These are phyloP conservation scores for Penaeus vannamei DNA, from an alignment of 1,140 invertebrate genomes.

Conservation along the genomic window DNA sequence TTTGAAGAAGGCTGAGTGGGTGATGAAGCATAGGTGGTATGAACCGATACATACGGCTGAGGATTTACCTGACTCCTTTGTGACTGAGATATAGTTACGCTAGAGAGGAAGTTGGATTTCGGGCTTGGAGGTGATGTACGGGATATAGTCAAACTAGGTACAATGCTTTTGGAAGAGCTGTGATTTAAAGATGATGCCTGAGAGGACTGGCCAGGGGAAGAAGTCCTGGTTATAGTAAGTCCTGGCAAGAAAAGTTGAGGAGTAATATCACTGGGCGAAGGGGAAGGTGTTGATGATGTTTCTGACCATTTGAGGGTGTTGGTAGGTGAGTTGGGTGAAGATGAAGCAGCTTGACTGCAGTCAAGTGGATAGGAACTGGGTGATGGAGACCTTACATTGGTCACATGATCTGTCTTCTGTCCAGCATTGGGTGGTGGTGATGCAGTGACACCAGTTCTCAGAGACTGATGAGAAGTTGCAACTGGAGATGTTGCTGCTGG, in stretches of 20 bases:
- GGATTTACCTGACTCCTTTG: too few relatives aligned
- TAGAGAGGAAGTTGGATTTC: not conserved
- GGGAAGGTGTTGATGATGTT: conserved; percentile 9
- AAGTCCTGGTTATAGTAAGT: conserved; percentile 1
- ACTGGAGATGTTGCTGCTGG: too few relatives aligned
- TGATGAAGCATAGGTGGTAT: not conserved
- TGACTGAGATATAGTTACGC: conserved; percentile 9
- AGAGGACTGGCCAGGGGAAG: conserved; percentile 25
- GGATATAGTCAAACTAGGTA: not conserved
- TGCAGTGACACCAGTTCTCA: too few relatives aligned
- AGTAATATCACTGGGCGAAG: conserved; percentile 35
- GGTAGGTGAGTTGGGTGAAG: not conserved
- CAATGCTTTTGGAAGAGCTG: not conserved
- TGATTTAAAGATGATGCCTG: conserved; percentile 1
- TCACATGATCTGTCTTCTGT: too few relatives aligned
- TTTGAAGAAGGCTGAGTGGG: conserved; percentile 8
- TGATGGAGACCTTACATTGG: too few relatives aligned
- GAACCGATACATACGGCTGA: too few relatives aligned
- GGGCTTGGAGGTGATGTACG: not conserved
- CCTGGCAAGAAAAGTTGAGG: conserved; percentile 4
- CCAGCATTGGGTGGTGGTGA: too few relatives aligned
- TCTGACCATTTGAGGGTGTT: not conserved
- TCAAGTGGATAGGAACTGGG: too few relatives aligned
- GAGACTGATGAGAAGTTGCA: too few relatives aligned
- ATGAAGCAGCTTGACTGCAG: not conserved